These are phyloP conservation scores for Enteromius fasciolatus DNA, from an alignment of 2,797 vertebrate species.

Conservation along the genomic window DNA sequence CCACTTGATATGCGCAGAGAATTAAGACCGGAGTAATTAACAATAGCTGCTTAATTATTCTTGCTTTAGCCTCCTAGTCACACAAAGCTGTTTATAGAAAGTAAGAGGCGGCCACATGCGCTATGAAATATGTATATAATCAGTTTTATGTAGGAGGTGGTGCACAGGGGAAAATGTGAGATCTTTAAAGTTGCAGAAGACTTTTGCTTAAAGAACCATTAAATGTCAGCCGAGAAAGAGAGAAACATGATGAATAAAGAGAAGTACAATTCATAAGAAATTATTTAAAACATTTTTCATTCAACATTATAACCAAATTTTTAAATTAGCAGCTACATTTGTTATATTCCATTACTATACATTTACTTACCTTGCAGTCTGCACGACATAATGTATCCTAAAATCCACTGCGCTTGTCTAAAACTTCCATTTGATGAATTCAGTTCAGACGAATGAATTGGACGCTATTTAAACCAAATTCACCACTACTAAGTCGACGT, in stretches of 20 bases:
- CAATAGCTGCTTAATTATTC: conserved; percentile 32
- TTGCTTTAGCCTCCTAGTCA: conserved; percentile 13
- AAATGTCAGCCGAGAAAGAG: background rate
- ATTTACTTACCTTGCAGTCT: background rate
- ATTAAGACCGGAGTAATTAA: background rate
- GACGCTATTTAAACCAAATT: background rate
- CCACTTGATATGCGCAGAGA: background rate
- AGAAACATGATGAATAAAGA: background rate
- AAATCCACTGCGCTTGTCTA: background rate
- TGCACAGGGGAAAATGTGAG: conserved; percentile 38
- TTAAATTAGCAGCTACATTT: background rate
- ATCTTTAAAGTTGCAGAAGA: conserved; percentile 9
- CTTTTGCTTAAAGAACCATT: background rate
- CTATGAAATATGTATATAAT: conserved; percentile 28
- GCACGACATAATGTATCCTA: background rate
- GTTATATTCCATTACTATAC: background rate
- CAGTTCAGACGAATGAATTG: background rate
- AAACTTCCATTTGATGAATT: background rate
- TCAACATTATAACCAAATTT: background rate
- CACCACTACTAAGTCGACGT: background rate
- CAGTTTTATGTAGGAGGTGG: conserved; percentile 47
- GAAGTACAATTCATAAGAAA: background rate
- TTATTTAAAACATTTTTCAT: background rate
- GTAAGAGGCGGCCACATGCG: conserved; percentile 39
- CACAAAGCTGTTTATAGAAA: conserved; percentile 47